Percentiles rank a stretch among this genome's conserved stretches.
phyloP scores from a whole-genome alignment of 2,797 vertebrate genomes.

The Rhinogobio ventralis region DNA sequence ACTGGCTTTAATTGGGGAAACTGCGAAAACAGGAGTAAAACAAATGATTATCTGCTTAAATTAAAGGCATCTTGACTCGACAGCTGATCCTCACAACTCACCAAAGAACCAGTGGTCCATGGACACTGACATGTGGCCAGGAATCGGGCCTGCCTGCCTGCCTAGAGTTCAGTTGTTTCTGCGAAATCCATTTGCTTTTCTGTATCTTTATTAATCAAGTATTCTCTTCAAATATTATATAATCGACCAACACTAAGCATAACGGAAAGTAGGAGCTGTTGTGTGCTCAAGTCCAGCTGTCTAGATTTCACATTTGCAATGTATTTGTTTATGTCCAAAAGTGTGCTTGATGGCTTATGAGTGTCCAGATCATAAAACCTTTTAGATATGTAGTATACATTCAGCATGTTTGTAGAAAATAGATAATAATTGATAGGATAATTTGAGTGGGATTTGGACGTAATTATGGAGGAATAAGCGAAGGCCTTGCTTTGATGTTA shows the following conservation, averaged over 20 bases:
- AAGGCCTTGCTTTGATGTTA: conserved; percentile 70
- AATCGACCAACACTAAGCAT: not conserved
- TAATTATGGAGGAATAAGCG: conserved; percentile 58
- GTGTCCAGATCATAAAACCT: conserved; percentile 25
- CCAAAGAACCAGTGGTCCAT: not conserved
- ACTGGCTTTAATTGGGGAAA: too few species aligned
- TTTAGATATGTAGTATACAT: conserved; percentile 37
- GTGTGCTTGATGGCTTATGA: conserved; percentile 6
- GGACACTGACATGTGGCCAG: not conserved
- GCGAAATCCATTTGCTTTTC: not conserved
- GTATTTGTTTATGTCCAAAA: conserved; percentile 16
- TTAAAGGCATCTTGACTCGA: not conserved
- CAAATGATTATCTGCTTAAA: not conserved
- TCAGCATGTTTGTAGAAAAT: conserved; percentile 7
- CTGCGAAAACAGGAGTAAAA: too few species aligned
- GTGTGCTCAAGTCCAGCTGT: conserved; percentile 1
- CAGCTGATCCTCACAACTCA: not conserved
- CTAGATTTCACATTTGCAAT: not conserved
- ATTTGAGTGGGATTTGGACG: conserved; percentile 44
- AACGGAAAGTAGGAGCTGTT: not conserved
- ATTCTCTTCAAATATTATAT: not conserved
- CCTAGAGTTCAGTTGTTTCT: not conserved
- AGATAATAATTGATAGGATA: conserved; percentile 28
- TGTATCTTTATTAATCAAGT: not conserved
- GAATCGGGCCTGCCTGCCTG: not conserved